Evolutionary conservation across 2,888 invertebrate species (phyloP), one percentile per base, ranked within the genome.

Genomic region (Troides helena): DNA sequence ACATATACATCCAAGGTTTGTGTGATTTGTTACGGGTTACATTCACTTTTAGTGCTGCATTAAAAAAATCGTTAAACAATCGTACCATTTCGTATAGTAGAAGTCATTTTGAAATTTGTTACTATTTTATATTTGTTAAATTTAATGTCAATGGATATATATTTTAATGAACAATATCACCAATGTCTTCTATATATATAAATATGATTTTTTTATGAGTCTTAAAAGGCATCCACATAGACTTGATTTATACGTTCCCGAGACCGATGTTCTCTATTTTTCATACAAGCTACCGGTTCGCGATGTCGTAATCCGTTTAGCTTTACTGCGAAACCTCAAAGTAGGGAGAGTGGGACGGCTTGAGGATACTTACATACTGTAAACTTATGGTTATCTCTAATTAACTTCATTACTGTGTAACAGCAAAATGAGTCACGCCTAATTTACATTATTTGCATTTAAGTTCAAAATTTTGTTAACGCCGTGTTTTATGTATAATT

Each of bases 311-410:
- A 77, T 75, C 72, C 76, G 74, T 73, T 78, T 73, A 75, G 73
- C 72, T 72, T 70, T 81, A 80, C 79, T 74, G 61, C 74, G 85
- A 84, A 85, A 76, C 81, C 80, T 75, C 74, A 77, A 76, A 79
- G 77, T 74, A 65, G 71, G 66, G 36, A 58, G 82, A 84, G 77
- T 75, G 78, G 76, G 82, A 84, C 72, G 72, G 79, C 70, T 72
- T 80, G 84, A 85, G 86, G 84, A 86, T 78, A 83, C 53, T 79
- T 71, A 30, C 5, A 30, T 30, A 64, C 46, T 61, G 57, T 21
- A 60, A 61, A 60, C 53, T 23, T 61, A 60, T 30, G 50, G 17
- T 57, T 61, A 64, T 30, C 50, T 25, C 46, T 36, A 23, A 64
- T 68, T 68, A 63, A 63, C 46, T 62, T 63, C 18, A 63, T 63